Percentiles rank a stretch among this genome's conserved stretches.
Evolutionary conservation across 2,797 vertebrate species (phyloP).

Genomic region (Xenentodon cancila): DNA sequence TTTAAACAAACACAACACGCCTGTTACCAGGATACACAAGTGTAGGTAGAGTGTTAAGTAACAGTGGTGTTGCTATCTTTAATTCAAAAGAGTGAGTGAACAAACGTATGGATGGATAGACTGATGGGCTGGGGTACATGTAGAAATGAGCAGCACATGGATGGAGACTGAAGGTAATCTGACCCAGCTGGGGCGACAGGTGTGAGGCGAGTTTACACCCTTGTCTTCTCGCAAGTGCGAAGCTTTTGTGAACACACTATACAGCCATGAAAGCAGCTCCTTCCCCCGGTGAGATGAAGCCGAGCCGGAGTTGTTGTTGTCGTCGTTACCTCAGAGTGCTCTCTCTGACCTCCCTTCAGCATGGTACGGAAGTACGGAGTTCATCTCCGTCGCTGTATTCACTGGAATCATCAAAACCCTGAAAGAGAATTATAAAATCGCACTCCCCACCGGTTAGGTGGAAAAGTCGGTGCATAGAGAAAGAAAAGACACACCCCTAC

Average conservation of each 20-base stretch:
- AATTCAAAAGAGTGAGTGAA: constrained; percentile 38
- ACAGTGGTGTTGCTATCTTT: constrained; percentile 59
- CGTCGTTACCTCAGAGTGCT: no score
- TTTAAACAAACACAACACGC: background rate
- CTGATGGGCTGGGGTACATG: background rate
- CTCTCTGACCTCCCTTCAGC: no score
- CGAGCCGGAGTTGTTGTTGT: no score
- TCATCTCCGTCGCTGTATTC: background rate
- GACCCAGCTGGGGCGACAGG: constrained; percentile 66
- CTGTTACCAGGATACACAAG: constrained; percentile 53
- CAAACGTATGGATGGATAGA: constrained; percentile 30
- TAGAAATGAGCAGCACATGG: constrained; percentile 24
- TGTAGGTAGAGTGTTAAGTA: constrained; percentile 70
- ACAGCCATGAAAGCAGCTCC: constrained; percentile 13
- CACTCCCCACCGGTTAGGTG: background rate
- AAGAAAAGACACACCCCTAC: background rate
- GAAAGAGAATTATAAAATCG: background rate
- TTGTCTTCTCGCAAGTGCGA: constrained; percentile 42
- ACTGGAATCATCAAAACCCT: background rate
- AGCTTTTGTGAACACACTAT: constrained; percentile 21
- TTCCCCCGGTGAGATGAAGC: background rate
- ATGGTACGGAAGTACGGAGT: no score
- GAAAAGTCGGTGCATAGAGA: background rate
- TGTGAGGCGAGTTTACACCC: constrained; percentile 54
- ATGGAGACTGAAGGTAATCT: constrained; percentile 50